These are phyloP conservation scores for Nineta flava DNA, from an alignment of 2,888 invertebrate species.

Conservation along the genomic window DNA sequence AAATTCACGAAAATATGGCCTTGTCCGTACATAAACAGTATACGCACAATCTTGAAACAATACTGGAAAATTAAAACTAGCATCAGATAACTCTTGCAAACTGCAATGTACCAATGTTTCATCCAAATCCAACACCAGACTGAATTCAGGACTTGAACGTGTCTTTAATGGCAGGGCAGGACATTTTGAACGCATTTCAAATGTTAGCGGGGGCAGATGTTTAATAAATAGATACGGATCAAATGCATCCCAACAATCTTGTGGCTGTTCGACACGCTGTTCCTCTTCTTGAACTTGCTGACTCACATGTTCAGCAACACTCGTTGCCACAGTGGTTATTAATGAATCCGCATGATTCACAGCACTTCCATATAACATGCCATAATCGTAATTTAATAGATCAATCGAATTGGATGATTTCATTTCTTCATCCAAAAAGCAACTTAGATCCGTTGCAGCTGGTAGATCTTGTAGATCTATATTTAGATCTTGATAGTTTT, in stretches of 20 bases:
- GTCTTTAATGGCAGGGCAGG: slow-evolving; percentile 86
- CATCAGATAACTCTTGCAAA: slow-evolving; percentile 78
- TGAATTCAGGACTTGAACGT: slow-evolving; percentile 82
- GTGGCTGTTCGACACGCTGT: slow-evolving; percentile 19
- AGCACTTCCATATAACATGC: slow-evolving; percentile 13
- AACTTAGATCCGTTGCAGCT: slow-evolving; percentile 32
- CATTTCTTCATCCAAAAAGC: slow-evolving; percentile 34
- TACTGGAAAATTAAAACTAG: slow-evolving; percentile 87
- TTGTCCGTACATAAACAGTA: slow-evolving; percentile 68
- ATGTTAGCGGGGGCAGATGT: slow-evolving; percentile 67
- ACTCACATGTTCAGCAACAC: not conserved
- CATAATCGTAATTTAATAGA: slow-evolving; percentile 20
- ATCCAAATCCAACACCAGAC: slow-evolving; percentile 57
- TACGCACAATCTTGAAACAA: slow-evolving; percentile 84
- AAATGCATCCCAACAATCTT: slow-evolving; percentile 62
- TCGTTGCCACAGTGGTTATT: not conserved
- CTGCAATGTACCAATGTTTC: slow-evolving; percentile 94
- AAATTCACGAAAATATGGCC: slow-evolving; percentile 85
- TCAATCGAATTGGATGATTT: slow-evolving; percentile 24
- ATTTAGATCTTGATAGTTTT: slow-evolving; percentile 24
- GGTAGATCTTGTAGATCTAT: slow-evolving; percentile 25
- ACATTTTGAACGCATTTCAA: slow-evolving; percentile 54
- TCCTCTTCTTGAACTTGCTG: slow-evolving; percentile 2
- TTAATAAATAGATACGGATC: slow-evolving; percentile 87
- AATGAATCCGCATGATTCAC: slow-evolving; percentile 11